Percentiles rank a stretch among this genome's conserved stretches.
Evolutionary conservation across 2,113 vertebrate species (phyloP).

Genomic region (Micromys minutus): DNA sequence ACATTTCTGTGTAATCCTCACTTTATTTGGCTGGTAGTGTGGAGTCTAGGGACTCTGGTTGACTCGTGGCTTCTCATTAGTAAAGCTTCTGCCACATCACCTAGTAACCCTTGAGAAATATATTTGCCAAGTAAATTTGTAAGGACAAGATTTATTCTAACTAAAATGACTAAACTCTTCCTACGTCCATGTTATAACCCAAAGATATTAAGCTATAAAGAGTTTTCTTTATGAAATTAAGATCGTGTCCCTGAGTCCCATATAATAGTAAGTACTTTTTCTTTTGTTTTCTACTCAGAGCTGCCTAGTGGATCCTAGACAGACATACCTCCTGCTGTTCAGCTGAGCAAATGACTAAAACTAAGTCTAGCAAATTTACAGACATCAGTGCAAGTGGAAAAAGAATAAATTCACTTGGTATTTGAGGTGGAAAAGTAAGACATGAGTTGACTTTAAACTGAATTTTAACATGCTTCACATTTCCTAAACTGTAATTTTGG

Average conservation of each 20-base stretch:
- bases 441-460: slow-evolving; percentile 70
- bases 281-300: background rate
- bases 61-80: background rate
- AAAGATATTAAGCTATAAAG: slow-evolving; percentile 23
- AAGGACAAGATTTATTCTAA: slow-evolving; percentile 1
- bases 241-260: background rate
- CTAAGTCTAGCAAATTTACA: slow-evolving; percentile 41
- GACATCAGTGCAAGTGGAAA: slow-evolving; percentile 67
- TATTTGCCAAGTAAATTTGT: background rate
- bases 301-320: slow-evolving; percentile 4
- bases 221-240: slow-evolving; percentile 42
- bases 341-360: slow-evolving; percentile 67
- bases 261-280: background rate
- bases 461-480: slow-evolving; percentile 66
- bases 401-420: slow-evolving; percentile 69
- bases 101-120: background rate
- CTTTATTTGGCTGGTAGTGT: background rate
- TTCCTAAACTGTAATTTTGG: slow-evolving; percentile 75
- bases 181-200: background rate
- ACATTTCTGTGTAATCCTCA: background rate
- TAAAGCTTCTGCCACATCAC: background rate
- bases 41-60: background rate
- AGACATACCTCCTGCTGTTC: slow-evolving; percentile 29
- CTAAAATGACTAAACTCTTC: slow-evolving; percentile 6
- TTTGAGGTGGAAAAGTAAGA: slow-evolving; percentile 77